Evolutionary conservation across 2,888 invertebrate species (phyloP).

Genomic region (Teleiodes luculella): DNA sequence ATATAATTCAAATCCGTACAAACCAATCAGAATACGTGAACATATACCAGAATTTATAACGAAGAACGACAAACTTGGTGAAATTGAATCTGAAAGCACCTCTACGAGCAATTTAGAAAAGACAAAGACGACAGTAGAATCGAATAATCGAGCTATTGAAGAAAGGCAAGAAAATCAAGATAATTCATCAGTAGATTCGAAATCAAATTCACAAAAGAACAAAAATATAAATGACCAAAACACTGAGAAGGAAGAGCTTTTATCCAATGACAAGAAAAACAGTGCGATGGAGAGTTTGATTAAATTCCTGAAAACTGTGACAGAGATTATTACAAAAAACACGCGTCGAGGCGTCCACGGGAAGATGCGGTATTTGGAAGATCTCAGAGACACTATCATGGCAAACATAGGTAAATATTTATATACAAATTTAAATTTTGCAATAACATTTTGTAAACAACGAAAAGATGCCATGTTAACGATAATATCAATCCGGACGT

Average conservation of each 20-base stretch:
- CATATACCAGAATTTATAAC: not conserved
- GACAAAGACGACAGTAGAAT: not conserved
- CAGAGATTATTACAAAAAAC: constrained; percentile 60
- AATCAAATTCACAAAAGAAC: not conserved
- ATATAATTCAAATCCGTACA: not conserved
- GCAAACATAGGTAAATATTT: constrained; percentile 80
- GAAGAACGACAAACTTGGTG: not conserved
- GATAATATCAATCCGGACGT: too few species aligned
- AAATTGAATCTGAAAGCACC: not conserved
- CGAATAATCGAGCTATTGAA: not conserved
- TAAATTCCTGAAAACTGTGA: constrained; percentile 55
- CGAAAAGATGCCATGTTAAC: too few species aligned
- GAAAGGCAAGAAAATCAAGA: not conserved
- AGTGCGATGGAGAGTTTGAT: constrained; percentile 49
- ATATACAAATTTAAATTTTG: too few species aligned
- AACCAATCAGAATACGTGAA: not conserved
- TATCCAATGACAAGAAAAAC: constrained; percentile 28
- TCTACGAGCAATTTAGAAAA: not conserved
- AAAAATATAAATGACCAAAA: not conserved
- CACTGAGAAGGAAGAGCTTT: not conserved
- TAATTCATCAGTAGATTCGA: not conserved
- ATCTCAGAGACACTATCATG: constrained; percentile 79
- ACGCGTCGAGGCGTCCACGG: constrained; percentile 64
- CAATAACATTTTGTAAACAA: too few species aligned
- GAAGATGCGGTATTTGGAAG: constrained; percentile 79